Evolutionary conservation across 2,888 invertebrate species (phyloP).

Genomic region (Spicauda simplicius): DNA sequence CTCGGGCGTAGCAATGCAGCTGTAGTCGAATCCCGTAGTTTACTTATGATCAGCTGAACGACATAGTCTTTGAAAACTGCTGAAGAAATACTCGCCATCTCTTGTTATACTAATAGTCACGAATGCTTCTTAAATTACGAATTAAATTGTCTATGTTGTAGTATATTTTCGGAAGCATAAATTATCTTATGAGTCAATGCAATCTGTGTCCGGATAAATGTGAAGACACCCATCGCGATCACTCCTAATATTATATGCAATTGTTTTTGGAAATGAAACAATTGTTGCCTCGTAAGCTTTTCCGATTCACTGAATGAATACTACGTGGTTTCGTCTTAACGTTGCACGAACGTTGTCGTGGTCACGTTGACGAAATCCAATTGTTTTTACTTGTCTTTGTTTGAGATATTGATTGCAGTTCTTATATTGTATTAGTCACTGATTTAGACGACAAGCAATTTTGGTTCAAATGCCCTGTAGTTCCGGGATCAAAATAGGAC

Average conservation of each 20-base stretch:
- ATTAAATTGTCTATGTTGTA: no score
- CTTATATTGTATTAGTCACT: conserved; percentile 1
- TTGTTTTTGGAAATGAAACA: conserved; percentile 46
- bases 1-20: no score
- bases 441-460: background rate
- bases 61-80: no score
- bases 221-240: background rate
- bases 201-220: background rate
- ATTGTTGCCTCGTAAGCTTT: conserved; percentile 37
- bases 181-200: no score
- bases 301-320: conserved; percentile 32
- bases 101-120: no score
- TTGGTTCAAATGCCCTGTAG: no score
- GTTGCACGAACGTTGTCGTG: conserved; percentile 10
- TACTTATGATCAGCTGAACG: no score
- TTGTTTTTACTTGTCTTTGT: conserved; percentile 19
- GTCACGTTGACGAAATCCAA: conserved; percentile 26
- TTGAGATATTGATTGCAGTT: background rate
- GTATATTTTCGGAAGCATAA: no score
- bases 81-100: no score
- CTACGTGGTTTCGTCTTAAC: conserved; percentile 38
- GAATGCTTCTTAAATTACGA: no score
- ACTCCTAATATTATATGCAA: conserved; percentile 17
- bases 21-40: no score
- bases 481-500: no score